A percentile compares a stretch with the other conserved stretches of the same genome.
These are phyloP conservation scores for Corella eumyota DNA, from an alignment of 23 tunicate species.

Conservation along the genomic window DNA sequence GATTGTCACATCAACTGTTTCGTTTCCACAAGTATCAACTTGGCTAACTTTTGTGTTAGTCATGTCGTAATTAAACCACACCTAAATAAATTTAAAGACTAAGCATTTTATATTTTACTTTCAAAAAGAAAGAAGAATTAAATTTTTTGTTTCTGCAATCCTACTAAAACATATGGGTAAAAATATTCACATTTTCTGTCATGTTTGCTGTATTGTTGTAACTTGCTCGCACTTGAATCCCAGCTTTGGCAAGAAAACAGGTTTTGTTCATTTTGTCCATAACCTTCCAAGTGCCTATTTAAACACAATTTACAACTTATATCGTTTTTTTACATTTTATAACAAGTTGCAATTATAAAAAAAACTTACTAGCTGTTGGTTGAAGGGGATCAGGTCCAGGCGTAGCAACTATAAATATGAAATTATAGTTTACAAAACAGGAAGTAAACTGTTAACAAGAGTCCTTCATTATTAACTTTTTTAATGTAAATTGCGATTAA, in stretches of 20 bases:
- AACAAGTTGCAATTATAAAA: too few species aligned
- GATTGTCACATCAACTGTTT: constrained; percentile 2
- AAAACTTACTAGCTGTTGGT: constrained; percentile 21
- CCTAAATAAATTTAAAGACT: too few species aligned
- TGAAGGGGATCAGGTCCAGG: constrained; percentile 22
- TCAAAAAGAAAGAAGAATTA: too few species aligned
- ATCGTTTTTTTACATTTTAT: not conserved
- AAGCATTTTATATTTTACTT: too few species aligned
- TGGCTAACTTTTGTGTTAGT: not conserved
- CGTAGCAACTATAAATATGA: constrained; percentile 18
- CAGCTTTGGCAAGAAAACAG: constrained; percentile 50
- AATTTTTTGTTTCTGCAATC: too few species aligned
- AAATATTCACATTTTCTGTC: too few species aligned
- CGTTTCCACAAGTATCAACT: not conserved
- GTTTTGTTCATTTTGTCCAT: constrained; percentile 12
- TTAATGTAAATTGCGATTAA: too few species aligned
- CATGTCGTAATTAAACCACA: constrained; percentile 1
- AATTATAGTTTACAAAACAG: not conserved
- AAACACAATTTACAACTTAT: not conserved
- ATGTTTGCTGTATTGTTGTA: constrained; percentile 34
- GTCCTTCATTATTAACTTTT: not conserved
- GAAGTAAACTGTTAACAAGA: not conserved
- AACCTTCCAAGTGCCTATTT: constrained; percentile 19
- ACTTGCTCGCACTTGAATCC: constrained; percentile 31
- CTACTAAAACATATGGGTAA: too few species aligned